A percentile compares a stretch with the other conserved stretches of the same genome.
Evolutionary conservation across 2,797 vertebrate species (phyloP).

Genomic region (Loris lydekkerianus): DNA sequence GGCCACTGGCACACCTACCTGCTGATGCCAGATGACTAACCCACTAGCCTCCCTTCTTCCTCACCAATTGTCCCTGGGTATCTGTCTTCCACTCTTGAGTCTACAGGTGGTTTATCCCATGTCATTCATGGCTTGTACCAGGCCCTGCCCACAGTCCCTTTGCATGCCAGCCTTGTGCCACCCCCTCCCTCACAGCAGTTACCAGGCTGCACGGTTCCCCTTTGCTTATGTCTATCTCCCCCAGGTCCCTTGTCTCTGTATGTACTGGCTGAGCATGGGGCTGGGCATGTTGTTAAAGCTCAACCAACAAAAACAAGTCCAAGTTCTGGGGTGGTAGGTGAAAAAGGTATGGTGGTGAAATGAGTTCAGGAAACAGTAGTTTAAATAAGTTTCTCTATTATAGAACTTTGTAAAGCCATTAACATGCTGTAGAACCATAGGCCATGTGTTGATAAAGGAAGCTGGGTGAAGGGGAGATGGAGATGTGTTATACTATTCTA

Average conservation of each 20-base stretch:
- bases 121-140: background rate
- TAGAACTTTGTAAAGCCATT: background rate
- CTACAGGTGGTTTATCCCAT: background rate
- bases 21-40: constrained; percentile 73
- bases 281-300: background rate
- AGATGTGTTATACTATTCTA: background rate
- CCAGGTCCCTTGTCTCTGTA: background rate
- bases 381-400: background rate
- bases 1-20: constrained; percentile 65
- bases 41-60: background rate
- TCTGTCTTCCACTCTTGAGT: constrained; percentile 29
- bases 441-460: background rate
- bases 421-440: background rate
- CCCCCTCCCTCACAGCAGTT: background rate
- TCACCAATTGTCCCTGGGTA: background rate
- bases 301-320: background rate
- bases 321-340: background rate
- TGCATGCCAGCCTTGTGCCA: background rate
- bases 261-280: background rate
- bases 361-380: background rate
- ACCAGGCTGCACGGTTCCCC: background rate
- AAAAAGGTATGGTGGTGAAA: background rate
- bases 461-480: background rate
- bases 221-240: background rate
- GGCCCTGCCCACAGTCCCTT: no score